Evolutionary conservation across 2,797 vertebrate species (phyloP), one percentile per base, ranked within the genome.

Genomic region (Sebastes variabilis): DNA sequence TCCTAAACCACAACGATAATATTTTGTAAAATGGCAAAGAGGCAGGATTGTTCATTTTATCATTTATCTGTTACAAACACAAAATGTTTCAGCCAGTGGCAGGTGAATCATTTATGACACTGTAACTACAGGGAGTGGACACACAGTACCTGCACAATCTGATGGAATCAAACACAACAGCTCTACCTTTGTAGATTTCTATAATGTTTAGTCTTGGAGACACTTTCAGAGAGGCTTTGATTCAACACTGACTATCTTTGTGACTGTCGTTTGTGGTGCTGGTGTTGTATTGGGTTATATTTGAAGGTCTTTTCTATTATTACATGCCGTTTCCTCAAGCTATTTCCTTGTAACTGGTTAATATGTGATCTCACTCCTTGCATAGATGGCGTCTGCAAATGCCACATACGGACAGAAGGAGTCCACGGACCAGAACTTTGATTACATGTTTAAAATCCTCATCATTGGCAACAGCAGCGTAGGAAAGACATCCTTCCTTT

Each of bases 391-490:
- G 66, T 99, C 97, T 1, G 98, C 97, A 89, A 98, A 97, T 85
- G 96, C 98, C 80, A 95, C 97, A 79, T 98, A 97, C 8, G 98
- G 98, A 82, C 98, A 98, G 94, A 99, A 98, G 95, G 98, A 99
- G 78, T 96, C 97, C 56, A 95, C 97, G 0, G 98, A 99, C 81
- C 98, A 99, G 95, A 99, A 99, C 94, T 99, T 99, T 76, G 98
- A 99, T 84, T 99, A 98, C 90, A 99, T 99, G 98, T 99, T 99
- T 93, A 99, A 99, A 94, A 98, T 99, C 94, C 96, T 99, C 78
- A 99, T 99, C 92, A 99, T 99, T 0, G 98, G 98, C n/a, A 99
- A 99, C 96, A 99, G 98, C 96, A 98, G 97, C 4, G 97, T 99
- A 0, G 98, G 98, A 72, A 99, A 99, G 90, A 99, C 98, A 1